Evolutionary conservation across 2,113 vertebrate genomes (phyloP), one percentile per base, ranked within the genome.

Genomic region (Symphodus melops): DNA sequence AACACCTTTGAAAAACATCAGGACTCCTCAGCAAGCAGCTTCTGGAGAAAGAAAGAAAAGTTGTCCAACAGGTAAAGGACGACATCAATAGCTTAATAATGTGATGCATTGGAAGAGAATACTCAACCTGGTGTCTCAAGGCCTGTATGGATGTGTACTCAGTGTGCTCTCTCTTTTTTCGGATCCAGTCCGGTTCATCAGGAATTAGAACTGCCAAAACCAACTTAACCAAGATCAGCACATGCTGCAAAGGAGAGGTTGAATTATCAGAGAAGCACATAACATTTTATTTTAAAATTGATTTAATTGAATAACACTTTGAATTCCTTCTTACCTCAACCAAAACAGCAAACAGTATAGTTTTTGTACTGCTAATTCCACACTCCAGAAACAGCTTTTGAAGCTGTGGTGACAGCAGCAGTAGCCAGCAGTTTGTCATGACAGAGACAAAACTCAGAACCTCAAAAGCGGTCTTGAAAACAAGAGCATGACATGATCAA

Each of bases 381-480:
- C 81, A 80, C 19, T 93, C 92, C 63, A 83, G 78, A 46, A 84
- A 81, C 56, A 88, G 42, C 19, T 57, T 42, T 51, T 82, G 89
- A n/a, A 95, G 66, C 42, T 49, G 87, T 23, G 94, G 93, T 0
- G 94, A 95, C 71, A 96, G 89, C 64, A 94, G 81, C 83, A 96
- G 80, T 72, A 96, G 78, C 93, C 94, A 95, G 82, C 94, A 95
- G 92, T 96, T 96, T 36, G 95, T 93, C 23, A 95, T 89, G 1
- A 96, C 93, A 0, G 95, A 95, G 60, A 94, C 74, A 3, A 93
- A 95, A 19, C 94, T 94, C 74, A 96, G 68, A 33, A 93, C 67
- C 89, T 96, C 94, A 55, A 96, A 95, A 0, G 95, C 95, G 0
- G 73, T 53, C 95, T 96, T 87, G 59, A 67, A 57, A 33, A 62